A percentile compares a stretch with the other conserved stretches of the same genome.
Evolutionary conservation across 2,113 vertebrate genomes (phyloP).

Genomic region (Antidorcas marsupialis): DNA sequence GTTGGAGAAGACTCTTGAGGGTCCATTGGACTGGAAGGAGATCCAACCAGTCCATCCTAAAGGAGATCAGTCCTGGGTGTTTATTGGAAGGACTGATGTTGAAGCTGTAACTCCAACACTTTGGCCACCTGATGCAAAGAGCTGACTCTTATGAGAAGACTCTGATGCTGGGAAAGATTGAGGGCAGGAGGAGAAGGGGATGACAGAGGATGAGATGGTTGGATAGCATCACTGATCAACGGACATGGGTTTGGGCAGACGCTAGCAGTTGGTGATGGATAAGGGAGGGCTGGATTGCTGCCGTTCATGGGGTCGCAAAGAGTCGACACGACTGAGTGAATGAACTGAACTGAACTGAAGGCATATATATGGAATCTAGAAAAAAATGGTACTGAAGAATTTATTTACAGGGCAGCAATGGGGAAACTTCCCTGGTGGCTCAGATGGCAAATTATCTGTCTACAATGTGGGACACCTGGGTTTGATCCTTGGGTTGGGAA

Average conservation of each 20-base stretch:
- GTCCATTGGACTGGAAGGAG: background rate
- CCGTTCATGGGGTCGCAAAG: fast-evolving
- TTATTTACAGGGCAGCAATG: background rate
- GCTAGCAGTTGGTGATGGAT: background rate
- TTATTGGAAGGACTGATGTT: background rate
- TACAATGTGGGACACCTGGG: fast-evolving
- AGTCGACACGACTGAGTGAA: background rate
- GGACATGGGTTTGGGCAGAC: background rate
- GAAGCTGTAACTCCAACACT: background rate
- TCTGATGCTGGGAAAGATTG: background rate
- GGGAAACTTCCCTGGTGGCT: background rate
- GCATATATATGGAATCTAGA: background rate
- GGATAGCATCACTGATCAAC: background rate
- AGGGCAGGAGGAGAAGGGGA: background rate
- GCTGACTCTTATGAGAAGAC: background rate
- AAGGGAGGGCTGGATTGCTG: background rate
- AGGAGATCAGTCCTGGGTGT: background rate
- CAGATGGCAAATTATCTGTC: no score
- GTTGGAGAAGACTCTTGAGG: background rate
- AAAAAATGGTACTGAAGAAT: background rate
- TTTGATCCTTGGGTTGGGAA: no score
- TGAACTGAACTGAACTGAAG: background rate
- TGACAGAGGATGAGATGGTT: background rate
- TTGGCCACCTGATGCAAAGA: background rate
- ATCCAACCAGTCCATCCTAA: background rate